Evolutionary conservation across 53 echinoderm and acorn worm genomes (phyloP), one percentile per base, ranked within the genome.

Genomic region (Holothuria scabra): DNA sequence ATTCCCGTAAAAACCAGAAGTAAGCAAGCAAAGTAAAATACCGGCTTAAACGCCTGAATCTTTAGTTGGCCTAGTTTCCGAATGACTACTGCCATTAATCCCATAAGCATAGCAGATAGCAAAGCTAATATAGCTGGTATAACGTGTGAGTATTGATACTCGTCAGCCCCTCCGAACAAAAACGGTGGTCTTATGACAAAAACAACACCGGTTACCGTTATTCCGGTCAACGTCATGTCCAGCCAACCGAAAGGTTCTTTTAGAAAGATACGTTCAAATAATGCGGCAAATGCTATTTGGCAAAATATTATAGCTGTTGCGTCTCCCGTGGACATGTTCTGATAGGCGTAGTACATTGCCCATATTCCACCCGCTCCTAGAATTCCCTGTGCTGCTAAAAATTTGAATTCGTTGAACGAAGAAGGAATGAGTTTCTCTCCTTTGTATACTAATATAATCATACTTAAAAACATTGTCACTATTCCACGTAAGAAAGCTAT

Each of bases 251-350:
- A 5, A 18, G 46, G n/a, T 46, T 74, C 74, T 8, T 74, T 74
- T 19, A 74, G 37, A n/a, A 74, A 44, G 6, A 74, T 46, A 13
- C 49, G 31, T 46, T 26, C 74, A n/a, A 74, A 74, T 74, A 74
- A 2, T 13, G 12, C 46, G 22, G 32, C 48, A 18, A 74, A 74
- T 1, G 74, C 74, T 14, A 74, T 74, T 21, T 74, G 48, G 4
- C 20, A 19, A 25, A 46, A 74, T 0, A 74, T 20, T 11, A 74
- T 74, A 22, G 74, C 74, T 6, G 74, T 26, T 3, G 74, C 74
- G 48, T 74, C 74, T 26, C 44, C 74, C 9, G 74, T 46, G 10
- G 74, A 26, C 74, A 74, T 74, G 0, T 74, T 38, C 11, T 38
- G 41, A 74, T 74, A 74, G n/a, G 74, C 41, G 46, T 74, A 74